Conservation (phyloP, 2,113 vertebrate species). For the Phaethon lepturus region DNA sequence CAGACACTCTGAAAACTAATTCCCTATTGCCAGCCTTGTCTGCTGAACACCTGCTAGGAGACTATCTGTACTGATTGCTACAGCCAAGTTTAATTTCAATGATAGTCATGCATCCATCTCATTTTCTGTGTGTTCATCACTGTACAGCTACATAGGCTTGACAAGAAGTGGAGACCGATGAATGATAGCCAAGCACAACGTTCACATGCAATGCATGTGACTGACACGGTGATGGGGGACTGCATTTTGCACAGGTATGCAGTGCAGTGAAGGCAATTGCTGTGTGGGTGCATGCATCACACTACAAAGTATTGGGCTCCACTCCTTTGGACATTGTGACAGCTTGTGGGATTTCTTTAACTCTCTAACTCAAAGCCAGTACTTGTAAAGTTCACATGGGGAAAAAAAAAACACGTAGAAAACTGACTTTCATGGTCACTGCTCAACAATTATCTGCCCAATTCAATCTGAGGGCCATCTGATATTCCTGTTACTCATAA, state of each 20-base stretch:
- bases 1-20: neutral
- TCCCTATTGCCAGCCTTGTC: neutral
- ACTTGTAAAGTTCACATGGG: neutral
- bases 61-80: neutral
- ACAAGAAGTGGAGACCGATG: neutral
- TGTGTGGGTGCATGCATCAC: neutral
- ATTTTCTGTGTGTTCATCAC: neutral
- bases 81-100: neutral
- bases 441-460: neutral
- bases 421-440: neutral
- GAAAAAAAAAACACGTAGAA: accelerated
- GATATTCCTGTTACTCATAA: neutral
- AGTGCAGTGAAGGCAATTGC: neutral
- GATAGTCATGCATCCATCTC: neutral
- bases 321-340: neutral
- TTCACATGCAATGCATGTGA: neutral
- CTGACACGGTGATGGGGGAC: neutral
- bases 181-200: neutral
- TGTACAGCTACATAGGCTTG: neutral
- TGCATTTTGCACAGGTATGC: neutral
- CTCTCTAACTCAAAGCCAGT: neutral
- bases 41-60: neutral
- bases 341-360: neutral
- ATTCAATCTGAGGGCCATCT: neutral
- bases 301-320: neutral